These are phyloP conservation scores for Ptyas mucosa DNA, from an alignment of 2,113 vertebrate genomes.

Conservation along the genomic window DNA sequence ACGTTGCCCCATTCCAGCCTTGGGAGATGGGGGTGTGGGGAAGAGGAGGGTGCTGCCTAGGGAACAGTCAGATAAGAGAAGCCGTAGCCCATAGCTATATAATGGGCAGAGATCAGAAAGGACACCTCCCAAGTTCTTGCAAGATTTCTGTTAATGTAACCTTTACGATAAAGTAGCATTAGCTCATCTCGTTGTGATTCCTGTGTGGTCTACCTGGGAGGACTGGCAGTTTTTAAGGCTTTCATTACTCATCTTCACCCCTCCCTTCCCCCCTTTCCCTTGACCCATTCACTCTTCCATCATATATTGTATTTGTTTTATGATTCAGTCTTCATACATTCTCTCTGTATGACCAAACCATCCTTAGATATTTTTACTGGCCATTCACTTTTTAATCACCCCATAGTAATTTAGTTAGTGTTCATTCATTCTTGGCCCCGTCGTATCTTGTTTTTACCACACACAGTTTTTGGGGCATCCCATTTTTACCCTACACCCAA, in stretches of 20 bases:
- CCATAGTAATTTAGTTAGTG: not conserved
- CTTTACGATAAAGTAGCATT: not conserved
- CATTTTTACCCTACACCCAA: not conserved
- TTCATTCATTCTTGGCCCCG: not conserved
- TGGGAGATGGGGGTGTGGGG: not conserved
- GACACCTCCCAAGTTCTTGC: not conserved
- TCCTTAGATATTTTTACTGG: not conserved
- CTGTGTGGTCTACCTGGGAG: not conserved
- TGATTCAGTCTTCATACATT: not conserved
- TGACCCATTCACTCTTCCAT: not conserved
- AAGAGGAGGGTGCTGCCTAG: not conserved
- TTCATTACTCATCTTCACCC: not conserved
- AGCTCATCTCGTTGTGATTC: not conserved
- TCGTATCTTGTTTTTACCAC: not conserved
- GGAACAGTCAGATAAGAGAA: not conserved
- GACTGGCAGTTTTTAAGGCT: not conserved
- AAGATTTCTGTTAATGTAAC: not conserved
- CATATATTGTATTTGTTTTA: not conserved
- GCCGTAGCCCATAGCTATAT: not conserved
- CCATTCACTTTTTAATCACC: not conserved
- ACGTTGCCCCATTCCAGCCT: not conserved
- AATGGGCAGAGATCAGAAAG: not conserved
- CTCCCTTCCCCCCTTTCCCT: not conserved
- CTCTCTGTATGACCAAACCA: not conserved
- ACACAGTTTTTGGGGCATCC: not conserved